A percentile compares a stretch with the other conserved stretches of the same genome.
These are phyloP conservation scores for Hydriomena furcata DNA, from an alignment of 2,888 invertebrate species.

Conservation along the genomic window DNA sequence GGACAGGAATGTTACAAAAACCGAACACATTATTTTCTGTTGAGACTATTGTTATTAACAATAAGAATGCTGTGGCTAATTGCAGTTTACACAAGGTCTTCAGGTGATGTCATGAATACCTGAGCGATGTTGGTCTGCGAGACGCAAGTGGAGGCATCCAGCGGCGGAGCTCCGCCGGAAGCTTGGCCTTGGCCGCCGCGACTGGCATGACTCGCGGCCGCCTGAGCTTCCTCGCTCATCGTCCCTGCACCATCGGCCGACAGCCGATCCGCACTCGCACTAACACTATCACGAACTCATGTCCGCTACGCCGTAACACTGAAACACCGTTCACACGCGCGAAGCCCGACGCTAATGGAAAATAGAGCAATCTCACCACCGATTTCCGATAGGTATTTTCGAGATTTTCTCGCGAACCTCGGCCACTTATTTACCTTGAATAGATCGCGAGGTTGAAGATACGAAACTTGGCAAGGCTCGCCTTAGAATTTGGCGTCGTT, in stretches of 20 bases:
- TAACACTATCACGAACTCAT: constrained; percentile 22
- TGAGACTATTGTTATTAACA: background rate
- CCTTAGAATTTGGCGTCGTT: constrained; percentile 71
- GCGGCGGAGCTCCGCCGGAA: constrained; percentile 37
- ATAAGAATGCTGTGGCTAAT: background rate
- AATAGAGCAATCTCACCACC: constrained; percentile 33
- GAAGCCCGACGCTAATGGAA: constrained; percentile 35
- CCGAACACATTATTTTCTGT: background rate
- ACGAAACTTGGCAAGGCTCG: constrained; percentile 68
- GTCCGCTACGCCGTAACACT: background rate
- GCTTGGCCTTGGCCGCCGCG: constrained; percentile 37
- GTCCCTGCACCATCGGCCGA: constrained; percentile 32
- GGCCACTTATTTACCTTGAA: constrained; percentile 40
- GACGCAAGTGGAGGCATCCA: constrained; percentile 56
- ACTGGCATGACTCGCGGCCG: constrained; percentile 54
- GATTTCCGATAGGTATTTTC: constrained; percentile 42
- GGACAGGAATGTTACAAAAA: background rate
- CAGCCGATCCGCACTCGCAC: constrained; percentile 24
- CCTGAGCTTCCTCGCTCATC: constrained; percentile 76
- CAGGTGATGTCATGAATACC: constrained; percentile 36
- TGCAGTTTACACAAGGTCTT: background rate
- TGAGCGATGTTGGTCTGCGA: constrained; percentile 59
- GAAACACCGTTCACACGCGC: constrained; percentile 16
- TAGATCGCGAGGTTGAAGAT: constrained; percentile 48
- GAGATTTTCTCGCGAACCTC: constrained; percentile 40